A percentile compares a stretch with the other conserved stretches of the same genome.
Evolutionary conservation across 1,140 invertebrate species (phyloP).

Genomic region (Eufriesea mexicana): DNA sequence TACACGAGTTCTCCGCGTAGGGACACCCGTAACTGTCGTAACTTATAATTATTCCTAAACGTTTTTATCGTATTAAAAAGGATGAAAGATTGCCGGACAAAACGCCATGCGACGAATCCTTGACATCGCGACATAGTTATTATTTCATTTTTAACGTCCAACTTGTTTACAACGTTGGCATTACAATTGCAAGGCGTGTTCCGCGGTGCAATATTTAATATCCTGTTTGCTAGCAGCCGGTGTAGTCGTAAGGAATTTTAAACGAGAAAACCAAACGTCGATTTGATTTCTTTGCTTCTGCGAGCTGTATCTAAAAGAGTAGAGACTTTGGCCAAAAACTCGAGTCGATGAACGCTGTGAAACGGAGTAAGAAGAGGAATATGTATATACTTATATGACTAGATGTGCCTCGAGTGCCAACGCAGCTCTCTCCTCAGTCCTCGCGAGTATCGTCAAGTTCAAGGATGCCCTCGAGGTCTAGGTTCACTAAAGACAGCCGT

Average conservation of each 20-base stretch:
- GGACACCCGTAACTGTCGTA: slow-evolving; percentile 3
- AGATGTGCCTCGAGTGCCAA: slow-evolving; percentile 16
- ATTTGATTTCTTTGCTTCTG: not conserved
- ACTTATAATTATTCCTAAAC: slow-evolving; percentile 8
- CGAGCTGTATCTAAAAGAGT: not conserved
- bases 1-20: slow-evolving; percentile 12
- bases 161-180: slow-evolving; percentile 21
- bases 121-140: slow-evolving; percentile 8
- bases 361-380: not conserved
- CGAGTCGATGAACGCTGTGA: slow-evolving; percentile 46
- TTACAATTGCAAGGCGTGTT: slow-evolving; percentile 11
- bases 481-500: slow-evolving; percentile 48
- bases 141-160: slow-evolving; percentile 28
- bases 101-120: slow-evolving; percentile 7
- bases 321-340: not conserved
- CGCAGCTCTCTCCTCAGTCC: slow-evolving; percentile 32
- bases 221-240: too few relatives aligned
- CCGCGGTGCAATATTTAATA: not conserved
- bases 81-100: not conserved
- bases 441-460: slow-evolving; percentile 48
- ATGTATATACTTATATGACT: slow-evolving; percentile 12
- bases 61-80: not conserved
- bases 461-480: slow-evolving; percentile 59
- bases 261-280: not conserved
- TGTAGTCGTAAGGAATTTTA: not conserved